Base-by-base conservation (phyloP, 53 echinoderm and acorn worm genomes). In the Echinometra lucunter region DNA sequence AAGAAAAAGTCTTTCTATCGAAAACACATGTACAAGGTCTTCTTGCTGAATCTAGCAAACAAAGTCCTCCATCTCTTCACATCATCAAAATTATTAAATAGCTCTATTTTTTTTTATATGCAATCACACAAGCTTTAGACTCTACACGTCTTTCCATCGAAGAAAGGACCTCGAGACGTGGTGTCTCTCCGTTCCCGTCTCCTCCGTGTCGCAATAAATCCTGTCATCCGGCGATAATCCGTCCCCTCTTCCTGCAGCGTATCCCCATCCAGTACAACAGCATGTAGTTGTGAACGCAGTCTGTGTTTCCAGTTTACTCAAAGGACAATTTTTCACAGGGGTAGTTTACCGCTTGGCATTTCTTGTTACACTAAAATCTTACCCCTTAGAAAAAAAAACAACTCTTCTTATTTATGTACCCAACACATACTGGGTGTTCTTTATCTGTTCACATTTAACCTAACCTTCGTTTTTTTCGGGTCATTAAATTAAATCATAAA, bases 91-190 rank as follows among this genome's bases (percentile, higher is more conserved):
- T 81, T 85, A 85, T 85, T 85, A 85, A 85, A 85, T 85, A 85
- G 85, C 85, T 85, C 85, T 85, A 85, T 85, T 85, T 81, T 47
- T 85, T 85, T 81, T 47, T 85, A 85, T 85, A 47, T 47, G 85
- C 85, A 85, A 49, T 85, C 85, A 85, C 85, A 85, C 85, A 85
- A 49, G 85, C 85, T 47, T 45, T 85, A 47, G 44, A 53, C 85
- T 85, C 85, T 85, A 85, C 38, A 78, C 30, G 49, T 85, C 28
- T 85, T 85, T n/a, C 85, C 9, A 53, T 53, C 53, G 44, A 15
- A 81, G 44, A 25, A 44, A 81, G 81, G 44, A 81, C 81, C 85
- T 47, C 17, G 49, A 1, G 53, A 85, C n/a, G 45, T 30, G 53
- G 85, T 85, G 15, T 85, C 85, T 47, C 85, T n/a, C 45, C 6